phyloP scores from a whole-genome alignment of 2,888 invertebrate genomes.

The Selenia dentaria region DNA sequence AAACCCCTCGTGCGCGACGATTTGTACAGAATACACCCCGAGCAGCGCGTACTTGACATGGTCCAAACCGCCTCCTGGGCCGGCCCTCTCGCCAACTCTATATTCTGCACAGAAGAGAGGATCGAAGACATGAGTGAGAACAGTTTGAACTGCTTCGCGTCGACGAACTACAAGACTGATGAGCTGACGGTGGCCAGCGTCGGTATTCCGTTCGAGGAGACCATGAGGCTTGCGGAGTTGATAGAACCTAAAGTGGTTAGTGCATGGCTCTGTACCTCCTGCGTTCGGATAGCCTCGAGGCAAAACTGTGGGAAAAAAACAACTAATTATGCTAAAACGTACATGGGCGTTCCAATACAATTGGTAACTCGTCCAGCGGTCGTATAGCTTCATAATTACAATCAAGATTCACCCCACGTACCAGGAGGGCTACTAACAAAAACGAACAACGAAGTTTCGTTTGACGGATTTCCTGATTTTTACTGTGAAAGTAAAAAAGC shows the following conservation, averaged over 20 bases:
- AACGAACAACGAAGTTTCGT: too few species aligned
- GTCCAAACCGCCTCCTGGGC: constrained; percentile 63
- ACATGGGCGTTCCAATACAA: too few species aligned
- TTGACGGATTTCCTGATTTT: too few species aligned
- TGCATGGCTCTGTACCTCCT: too few species aligned
- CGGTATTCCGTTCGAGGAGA: constrained; percentile 66
- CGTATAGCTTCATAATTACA: too few species aligned
- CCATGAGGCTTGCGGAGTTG: constrained; percentile 57
- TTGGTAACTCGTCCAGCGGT: too few species aligned
- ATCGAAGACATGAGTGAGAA: constrained; percentile 48
- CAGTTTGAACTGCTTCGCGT: constrained; percentile 42
- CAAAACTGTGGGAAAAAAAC: too few species aligned
- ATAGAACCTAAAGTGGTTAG: constrained; percentile 47
- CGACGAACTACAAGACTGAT: constrained; percentile 46
- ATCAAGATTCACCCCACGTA: too few species aligned
- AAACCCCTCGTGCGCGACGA: constrained; percentile 52
- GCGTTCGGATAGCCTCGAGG: too few species aligned
- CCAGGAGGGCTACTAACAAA: too few species aligned
- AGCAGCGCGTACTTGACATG: constrained; percentile 60
- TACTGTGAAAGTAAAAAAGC: too few species aligned
- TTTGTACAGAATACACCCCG: constrained; percentile 47
- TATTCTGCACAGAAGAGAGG: constrained; percentile 56
- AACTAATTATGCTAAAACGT: too few species aligned
- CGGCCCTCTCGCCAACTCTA: constrained; percentile 62
- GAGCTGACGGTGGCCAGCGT: constrained; percentile 58